Conservation (phyloP, 2,113 vertebrate genomes). For the Lophochroa leadbeateri region DNA sequence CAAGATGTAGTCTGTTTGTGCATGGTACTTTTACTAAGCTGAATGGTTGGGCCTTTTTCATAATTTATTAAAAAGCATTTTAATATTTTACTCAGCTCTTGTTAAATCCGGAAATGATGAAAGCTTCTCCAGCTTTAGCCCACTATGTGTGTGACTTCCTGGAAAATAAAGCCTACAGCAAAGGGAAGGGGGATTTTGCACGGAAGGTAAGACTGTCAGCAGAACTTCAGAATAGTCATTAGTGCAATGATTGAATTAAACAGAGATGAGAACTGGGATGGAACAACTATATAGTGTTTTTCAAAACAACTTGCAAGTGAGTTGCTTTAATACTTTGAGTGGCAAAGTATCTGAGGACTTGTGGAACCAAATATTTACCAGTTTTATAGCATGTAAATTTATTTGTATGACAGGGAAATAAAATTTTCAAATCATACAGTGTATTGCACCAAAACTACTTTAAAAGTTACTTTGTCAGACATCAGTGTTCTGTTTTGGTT, state of each 20-base stretch:
- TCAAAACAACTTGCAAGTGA: background rate
- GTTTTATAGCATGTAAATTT: background rate
- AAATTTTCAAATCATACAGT: background rate
- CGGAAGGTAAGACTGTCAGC: conserved; percentile 84
- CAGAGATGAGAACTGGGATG: background rate
- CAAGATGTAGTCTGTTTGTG: background rate
- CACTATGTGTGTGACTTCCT: conserved; percentile 91
- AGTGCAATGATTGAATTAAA: background rate
- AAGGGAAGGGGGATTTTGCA: conserved; percentile 98
- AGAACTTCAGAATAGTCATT: background rate
- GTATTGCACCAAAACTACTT: background rate
- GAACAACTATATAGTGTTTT: background rate
- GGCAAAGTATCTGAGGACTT: background rate
- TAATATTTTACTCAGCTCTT: conserved; percentile 79
- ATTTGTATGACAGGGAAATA: background rate
- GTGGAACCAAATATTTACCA: rapidly evolving
- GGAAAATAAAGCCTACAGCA: conserved; percentile 98
- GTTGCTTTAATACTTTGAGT: background rate
- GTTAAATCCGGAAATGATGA: conserved; percentile 94
- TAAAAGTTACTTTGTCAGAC: background rate
- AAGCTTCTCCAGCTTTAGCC: conserved; percentile 87
- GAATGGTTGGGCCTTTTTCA: background rate
- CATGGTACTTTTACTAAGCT: background rate
- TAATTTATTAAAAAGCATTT: background rate
- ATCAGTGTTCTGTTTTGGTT: background rate